Base-by-base conservation (phyloP, 2,888 invertebrate genomes). In the Drosophila sordidula region DNA sequence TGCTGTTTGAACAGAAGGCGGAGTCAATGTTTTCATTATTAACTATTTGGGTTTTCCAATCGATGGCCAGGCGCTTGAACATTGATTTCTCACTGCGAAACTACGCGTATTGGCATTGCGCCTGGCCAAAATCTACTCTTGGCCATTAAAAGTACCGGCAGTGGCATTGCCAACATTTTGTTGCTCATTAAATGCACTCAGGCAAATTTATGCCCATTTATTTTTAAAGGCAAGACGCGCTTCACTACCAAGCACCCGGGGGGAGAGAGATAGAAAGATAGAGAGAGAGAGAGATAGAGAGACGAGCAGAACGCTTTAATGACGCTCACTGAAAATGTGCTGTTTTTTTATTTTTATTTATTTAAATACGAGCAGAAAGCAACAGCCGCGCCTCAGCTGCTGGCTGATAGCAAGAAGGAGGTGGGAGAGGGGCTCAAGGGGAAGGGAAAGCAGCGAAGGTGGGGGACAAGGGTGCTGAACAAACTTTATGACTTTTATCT, bases 401-500 rank as follows among this genome's bases (percentile, higher is more conserved):
- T 70, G 42, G 61, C 44, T 55, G 54, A 56, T 55, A 61, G 69
- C 46, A 42, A 4, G 25, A 12, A n/a, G 9, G 14, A 42, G 11
- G 22, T 1, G n/a, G 38, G 9, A 18, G 29, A 34, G 16, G 39
- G 4, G 1, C 29, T 29, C 9, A 1, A 3, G 6, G 32, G 6
- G 1, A n/a, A 26, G 29, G 47, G 5, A 8, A 42, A 9, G 38
- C 41, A 6, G 6, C 5, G 14, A 1, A 6, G 3, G 25, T 1
- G 9, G 11, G 26, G 42, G 14, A 16, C 16, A 38, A 14, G 58
- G 61, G 46, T 36, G 59, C 47, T 69, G 70, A 59, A 70, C 66
- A 70, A 86, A 86, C 68, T 83, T 83, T 86, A 83, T 74, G 87
- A 70, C 83, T 83, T 72, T 83, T 83, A 83, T 83, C 83, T 86